These are phyloP conservation scores for Melinopterus prodromus DNA, from an alignment of 2,888 invertebrate species.

Conservation along the genomic window DNA sequence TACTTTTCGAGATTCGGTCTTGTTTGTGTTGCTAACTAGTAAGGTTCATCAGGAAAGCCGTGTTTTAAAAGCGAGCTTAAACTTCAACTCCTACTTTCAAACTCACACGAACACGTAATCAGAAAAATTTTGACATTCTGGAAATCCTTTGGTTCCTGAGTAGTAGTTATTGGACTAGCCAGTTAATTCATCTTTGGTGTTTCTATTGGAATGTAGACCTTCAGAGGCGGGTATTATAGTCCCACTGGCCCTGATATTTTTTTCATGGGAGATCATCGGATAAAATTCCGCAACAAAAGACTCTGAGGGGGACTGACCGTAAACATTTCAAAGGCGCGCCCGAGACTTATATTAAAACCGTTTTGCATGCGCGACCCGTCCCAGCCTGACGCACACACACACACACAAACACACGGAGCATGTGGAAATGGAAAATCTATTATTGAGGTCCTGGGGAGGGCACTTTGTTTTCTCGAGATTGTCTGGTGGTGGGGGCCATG, in stretches of 20 bases:
- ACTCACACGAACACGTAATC: background rate
- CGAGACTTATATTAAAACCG: constrained; percentile 10
- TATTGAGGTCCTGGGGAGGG: constrained; percentile 14
- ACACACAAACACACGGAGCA: background rate
- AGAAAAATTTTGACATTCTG: background rate
- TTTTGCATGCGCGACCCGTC: constrained; percentile 8
- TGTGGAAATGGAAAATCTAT: constrained; percentile 24
- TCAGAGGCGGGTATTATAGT: no score
- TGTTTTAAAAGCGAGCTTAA: background rate
- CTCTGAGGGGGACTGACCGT: background rate
- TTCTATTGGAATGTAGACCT: background rate
- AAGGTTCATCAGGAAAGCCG: background rate
- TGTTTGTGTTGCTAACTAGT: background rate
- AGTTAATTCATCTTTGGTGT: background rate
- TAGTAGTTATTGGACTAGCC: background rate
- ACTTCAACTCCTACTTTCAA: background rate
- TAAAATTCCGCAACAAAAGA: background rate
- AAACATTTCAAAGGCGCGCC: background rate
- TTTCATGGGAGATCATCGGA: constrained; percentile 4
- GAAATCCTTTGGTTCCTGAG: background rate
- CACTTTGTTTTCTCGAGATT: constrained; percentile 22
- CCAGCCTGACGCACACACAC: background rate
- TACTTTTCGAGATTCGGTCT: background rate
- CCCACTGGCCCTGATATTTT: background rate
- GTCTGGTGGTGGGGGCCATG: constrained; percentile 6